Base-by-base conservation (phyloP, 1,140 invertebrate species). In the Aphelenchoides avenae region DNA sequence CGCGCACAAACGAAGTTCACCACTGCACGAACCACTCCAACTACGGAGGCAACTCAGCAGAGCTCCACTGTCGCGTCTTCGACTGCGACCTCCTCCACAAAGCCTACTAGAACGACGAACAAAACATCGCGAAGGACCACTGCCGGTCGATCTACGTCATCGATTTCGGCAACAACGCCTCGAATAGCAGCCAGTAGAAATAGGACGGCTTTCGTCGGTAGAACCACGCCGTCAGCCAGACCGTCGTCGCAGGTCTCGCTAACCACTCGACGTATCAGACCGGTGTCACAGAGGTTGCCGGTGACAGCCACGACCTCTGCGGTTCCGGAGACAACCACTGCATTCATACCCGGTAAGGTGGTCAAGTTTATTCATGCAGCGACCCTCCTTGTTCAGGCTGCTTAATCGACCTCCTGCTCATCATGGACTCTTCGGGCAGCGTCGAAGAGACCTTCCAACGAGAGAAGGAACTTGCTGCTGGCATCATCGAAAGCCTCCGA, bases 361-460 rank as follows among this genome's bases (percentile, higher is more conserved):
- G 47, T 6, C 27, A 47, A 18, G 63, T 24, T 5, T 39, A 18
- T 51, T 64, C 34, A 55, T 64, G 2, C 46, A 66, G 27, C 22
- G 37, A 13, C 61, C 66, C 30, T 39, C 37, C 37, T 20, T 24
- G 33, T 13, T 27, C 50, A 13, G 58, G 58, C 11, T 66, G 66
- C 39, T 15, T 54, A 15, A 42, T 76, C 13, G 70, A 73, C 63
- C 27, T 73, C 24, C 54, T 73, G 36, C 22, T 73, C 13, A 30
- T 73, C n/a, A 41, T 73, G 7, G 70, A 73, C 42, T 54, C 70
- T 6, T 71, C 66, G 18, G 73, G 73, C 3, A 59, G 52, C 24
- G 70, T 73, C 20, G 30, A 47, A 30, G 41, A 60, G n/a, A 46
- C 66, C 20, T 76, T 73, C 46, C 61, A 69, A 29, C 36, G 52